Evolutionary conservation across 2,797 vertebrate genomes (phyloP).

Genomic region (Epinephelus malabaricus): DNA sequence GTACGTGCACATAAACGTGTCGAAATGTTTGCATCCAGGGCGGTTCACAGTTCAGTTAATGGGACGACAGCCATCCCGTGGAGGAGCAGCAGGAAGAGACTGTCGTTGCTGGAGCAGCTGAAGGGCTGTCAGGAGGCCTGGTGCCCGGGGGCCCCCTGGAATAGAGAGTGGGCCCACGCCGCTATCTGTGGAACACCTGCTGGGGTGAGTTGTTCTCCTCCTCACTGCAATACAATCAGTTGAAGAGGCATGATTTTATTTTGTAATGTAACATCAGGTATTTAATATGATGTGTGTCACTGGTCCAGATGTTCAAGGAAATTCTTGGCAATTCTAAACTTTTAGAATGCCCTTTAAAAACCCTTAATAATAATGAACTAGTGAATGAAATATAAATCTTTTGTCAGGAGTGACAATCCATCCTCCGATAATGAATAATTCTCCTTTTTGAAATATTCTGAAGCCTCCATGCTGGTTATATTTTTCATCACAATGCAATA

Average conservation of each 20-base stretch:
- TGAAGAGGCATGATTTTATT: no score
- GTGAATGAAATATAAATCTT: background rate
- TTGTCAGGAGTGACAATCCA: background rate
- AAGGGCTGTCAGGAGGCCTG: slow-evolving; percentile 81
- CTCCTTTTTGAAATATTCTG: background rate
- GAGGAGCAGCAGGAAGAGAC: slow-evolving; percentile 70
- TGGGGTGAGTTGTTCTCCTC: slow-evolving; percentile 75
- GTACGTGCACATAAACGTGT: slow-evolving; percentile 10
- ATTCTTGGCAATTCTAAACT: background rate
- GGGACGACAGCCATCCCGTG: slow-evolving; percentile 77
- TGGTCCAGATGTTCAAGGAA: background rate
- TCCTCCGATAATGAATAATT: background rate
- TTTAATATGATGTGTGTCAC: no score
- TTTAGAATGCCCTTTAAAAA: background rate
- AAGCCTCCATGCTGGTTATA: background rate
- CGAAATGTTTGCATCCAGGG: slow-evolving; percentile 58
- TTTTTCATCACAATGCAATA: background rate
- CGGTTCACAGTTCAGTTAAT: slow-evolving; percentile 59
- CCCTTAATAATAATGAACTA: background rate
- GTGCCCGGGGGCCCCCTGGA: slow-evolving; percentile 81
- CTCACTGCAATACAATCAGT: background rate
- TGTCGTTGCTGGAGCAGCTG: slow-evolving; percentile 78
- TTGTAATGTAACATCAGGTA: no score
- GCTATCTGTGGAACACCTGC: slow-evolving; percentile 77
- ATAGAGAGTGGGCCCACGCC: slow-evolving; percentile 69